Conservation (phyloP, 2,797 vertebrate species). For the Sebastolobus altivelis region DNA sequence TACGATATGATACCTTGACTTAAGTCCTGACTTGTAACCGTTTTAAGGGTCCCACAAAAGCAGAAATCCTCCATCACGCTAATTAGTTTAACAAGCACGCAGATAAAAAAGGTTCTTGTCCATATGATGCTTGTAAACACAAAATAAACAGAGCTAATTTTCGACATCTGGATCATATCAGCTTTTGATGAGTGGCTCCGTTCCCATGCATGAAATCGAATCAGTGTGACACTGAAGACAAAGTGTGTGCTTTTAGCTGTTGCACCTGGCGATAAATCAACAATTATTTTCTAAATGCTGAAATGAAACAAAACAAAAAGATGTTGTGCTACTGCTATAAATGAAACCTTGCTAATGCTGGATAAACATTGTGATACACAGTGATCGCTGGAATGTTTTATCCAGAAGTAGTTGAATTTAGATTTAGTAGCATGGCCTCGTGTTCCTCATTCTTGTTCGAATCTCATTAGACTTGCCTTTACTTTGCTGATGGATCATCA, state of each 20-base stretch:
- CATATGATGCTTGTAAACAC: constrained; percentile 46
- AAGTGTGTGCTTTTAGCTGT: constrained; percentile 68
- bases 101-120: constrained; percentile 42
- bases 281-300: constrained; percentile 55
- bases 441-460: constrained; percentile 6
- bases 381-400: not conserved
- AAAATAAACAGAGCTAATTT: constrained; percentile 51
- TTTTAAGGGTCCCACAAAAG: constrained; percentile 30
- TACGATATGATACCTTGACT: constrained; percentile 7
- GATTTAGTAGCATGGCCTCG: not conserved
- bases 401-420: constrained; percentile 16
- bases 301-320: constrained; percentile 47
- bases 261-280: constrained; percentile 66
- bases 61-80: constrained; percentile 30
- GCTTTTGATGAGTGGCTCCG: constrained; percentile 68
- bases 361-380: constrained; percentile 5
- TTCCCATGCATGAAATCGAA: constrained; percentile 66
- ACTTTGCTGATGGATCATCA: constrained; percentile 3
- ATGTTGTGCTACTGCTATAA: constrained; percentile 40
- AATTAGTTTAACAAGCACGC: constrained; percentile 48
- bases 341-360: constrained; percentile 24
- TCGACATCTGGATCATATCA: constrained; percentile 67
- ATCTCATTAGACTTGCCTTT: constrained; percentile 17
- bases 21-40: not conserved
- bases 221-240: constrained; percentile 69